A percentile compares a stretch with the other conserved stretches of the same genome.
phyloP scores from a whole-genome alignment of 2,888 invertebrate species.

The Empis livida region DNA sequence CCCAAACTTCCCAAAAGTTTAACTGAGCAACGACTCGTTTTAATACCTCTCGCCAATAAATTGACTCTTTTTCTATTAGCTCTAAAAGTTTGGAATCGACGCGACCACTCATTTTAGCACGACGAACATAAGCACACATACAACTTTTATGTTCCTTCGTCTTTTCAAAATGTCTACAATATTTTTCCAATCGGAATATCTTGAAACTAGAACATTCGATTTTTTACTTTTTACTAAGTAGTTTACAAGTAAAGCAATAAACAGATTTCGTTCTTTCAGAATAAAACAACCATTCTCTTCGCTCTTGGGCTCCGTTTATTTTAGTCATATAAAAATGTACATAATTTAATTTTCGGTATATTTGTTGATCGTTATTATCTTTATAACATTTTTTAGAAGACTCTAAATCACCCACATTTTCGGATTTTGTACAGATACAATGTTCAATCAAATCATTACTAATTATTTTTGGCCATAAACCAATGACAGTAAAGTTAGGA shows the following conservation, averaged over 20 bases:
- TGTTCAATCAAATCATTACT: not conserved
- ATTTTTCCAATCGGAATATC: not conserved
- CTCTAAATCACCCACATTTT: not conserved
- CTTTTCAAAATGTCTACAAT: not conserved
- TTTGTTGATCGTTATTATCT: not conserved
- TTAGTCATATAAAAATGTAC: not conserved
- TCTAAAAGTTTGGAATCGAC: not conserved
- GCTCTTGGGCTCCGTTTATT: not conserved
- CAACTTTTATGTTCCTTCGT: not conserved
- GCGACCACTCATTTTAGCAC: not conserved
- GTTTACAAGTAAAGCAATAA: not conserved
- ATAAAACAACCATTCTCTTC: not conserved
- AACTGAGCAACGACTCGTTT: not conserved
- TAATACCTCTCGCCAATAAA: not conserved
- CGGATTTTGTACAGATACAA: not conserved
- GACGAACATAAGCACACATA: not conserved
- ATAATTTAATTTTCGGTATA: not conserved
- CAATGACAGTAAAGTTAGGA: not conserved
- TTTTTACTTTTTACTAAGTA: no score
- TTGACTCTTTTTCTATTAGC: not conserved
- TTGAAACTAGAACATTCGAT: not conserved
- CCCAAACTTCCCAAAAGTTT: not conserved
- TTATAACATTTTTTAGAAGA: not conserved
- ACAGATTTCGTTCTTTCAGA: not conserved
- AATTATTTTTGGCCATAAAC: not conserved